Evolutionary conservation across 2,113 vertebrate species (phyloP).

Genomic region (Fulmarus glacialis): DNA sequence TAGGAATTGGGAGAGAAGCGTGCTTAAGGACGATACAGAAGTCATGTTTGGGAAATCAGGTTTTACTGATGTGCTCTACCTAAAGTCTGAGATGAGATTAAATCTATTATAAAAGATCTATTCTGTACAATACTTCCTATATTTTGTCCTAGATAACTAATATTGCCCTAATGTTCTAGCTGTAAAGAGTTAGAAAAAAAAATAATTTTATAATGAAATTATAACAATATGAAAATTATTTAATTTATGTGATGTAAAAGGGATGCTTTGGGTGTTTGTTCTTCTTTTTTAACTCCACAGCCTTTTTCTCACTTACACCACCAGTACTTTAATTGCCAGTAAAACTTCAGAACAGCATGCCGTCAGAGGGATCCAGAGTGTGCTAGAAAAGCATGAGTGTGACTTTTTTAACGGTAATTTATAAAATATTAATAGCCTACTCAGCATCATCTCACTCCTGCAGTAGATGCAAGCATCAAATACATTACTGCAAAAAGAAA

Average conservation of each 20-base stretch:
- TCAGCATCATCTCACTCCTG: neutral
- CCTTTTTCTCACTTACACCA: neutral
- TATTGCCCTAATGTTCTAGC: neutral
- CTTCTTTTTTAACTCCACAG: neutral
- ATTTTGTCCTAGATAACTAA: neutral
- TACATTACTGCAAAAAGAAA: neutral
- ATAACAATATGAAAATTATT: neutral
- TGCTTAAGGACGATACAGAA: neutral
- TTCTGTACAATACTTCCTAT: neutral
- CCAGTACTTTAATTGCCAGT: neutral
- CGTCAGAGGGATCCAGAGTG: neutral
- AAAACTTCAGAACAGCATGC: neutral
- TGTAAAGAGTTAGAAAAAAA: neutral
- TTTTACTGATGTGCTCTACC: neutral
- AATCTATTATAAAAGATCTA: neutral
- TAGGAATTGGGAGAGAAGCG: neutral
- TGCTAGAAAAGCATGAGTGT: neutral
- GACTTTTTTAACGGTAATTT: neutral
- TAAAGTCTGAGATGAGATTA: neutral
- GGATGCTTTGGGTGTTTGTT: neutral
- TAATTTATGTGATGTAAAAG: neutral
- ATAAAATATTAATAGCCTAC: neutral
- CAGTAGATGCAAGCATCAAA: neutral
- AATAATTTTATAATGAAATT: neutral
- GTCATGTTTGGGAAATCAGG: neutral